Percentiles rank a stretch among this genome's conserved stretches.
These are phyloP conservation scores for Drosophila pseudotalamancana DNA, from an alignment of 2,888 invertebrate species.

Conservation along the genomic window DNA sequence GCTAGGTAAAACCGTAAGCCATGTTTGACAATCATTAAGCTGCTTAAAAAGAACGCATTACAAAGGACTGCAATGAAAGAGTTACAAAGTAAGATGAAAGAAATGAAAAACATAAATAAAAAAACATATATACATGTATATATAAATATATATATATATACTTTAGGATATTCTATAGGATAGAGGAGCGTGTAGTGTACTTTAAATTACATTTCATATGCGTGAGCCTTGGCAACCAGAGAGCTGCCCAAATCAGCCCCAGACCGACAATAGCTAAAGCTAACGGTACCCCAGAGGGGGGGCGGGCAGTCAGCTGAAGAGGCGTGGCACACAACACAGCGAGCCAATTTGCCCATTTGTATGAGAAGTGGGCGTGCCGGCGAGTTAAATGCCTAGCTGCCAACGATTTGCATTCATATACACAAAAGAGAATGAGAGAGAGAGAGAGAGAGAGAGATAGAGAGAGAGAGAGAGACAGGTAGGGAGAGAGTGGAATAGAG, in stretches of 20 bases:
- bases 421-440: constrained; percentile 23
- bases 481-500: neutral
- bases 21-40: constrained; percentile 11
- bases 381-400: constrained; percentile 26
- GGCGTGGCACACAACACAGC: constrained; percentile 32
- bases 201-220: constrained; percentile 28
- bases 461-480: neutral
- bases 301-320: neutral
- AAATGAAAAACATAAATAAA: neutral
- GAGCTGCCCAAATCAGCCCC: neutral
- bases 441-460: too few relatives aligned
- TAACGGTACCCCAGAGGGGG: constrained; percentile 43
- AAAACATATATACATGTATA: neutral
- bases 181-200: neutral
- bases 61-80: constrained; percentile 1
- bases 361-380: constrained; percentile 20
- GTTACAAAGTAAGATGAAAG: neutral
- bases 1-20: constrained; percentile 20
- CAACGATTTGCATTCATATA: constrained; percentile 46
- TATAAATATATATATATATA: neutral
- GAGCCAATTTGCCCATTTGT: constrained; percentile 32
- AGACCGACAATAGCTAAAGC: constrained; percentile 10
- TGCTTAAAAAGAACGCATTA: neutral
- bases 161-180: too few relatives aligned
- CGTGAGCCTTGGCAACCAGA: neutral